Base-by-base conservation (phyloP, 2,797 vertebrate species). In the Lagodon rhomboides region DNA sequence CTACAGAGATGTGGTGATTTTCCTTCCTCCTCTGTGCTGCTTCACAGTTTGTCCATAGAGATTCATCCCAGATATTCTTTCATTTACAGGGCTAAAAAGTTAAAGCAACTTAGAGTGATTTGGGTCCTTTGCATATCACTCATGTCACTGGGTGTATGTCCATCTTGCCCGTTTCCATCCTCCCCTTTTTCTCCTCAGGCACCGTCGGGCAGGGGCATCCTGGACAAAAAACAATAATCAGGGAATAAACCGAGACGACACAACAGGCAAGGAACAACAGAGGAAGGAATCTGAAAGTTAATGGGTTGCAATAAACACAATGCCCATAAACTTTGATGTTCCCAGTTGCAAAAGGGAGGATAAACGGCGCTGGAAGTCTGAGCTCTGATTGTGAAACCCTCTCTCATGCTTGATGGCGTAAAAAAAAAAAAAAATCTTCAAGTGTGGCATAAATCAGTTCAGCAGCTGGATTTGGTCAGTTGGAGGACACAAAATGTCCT, bases 121-220 rank as follows among this genome's bases (percentile, higher is more conserved):
- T 7, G 53, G 53, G 38, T 59, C 34, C 49, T 5, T 30, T 23
- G 12, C 4, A 18, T 13, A 25, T 58, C 49, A 9, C 6, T 75
- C 18, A 59, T 54, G 18, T 41, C 27, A 43, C n/a, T 34, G 47
- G 63, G 64, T 55, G 55, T 10, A 23, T 27, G 41, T 55, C 61
- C 68, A 43, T 41, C 3, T 0, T 47, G 41, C 60, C 49, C n/a
- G 30, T 46, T 59, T 67, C 62, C 71, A 51, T 73, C 81, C 46
- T 79, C 66, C 8, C 12, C 38, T 8, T 38, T n/a, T 27, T 50
- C 68, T 83, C 25, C 50, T 75, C 22, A 55, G 65, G 22, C 41
- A 64, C 34, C 55, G 15, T 9, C 9, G 9, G 12, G 15, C 15
- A 0, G 4, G 23, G 22, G 4, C 55, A 67, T 74, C 10, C 85